Evolutionary conservation across 1,140 invertebrate species (phyloP).

Genomic region (Chionoecetes opilio): DNA sequence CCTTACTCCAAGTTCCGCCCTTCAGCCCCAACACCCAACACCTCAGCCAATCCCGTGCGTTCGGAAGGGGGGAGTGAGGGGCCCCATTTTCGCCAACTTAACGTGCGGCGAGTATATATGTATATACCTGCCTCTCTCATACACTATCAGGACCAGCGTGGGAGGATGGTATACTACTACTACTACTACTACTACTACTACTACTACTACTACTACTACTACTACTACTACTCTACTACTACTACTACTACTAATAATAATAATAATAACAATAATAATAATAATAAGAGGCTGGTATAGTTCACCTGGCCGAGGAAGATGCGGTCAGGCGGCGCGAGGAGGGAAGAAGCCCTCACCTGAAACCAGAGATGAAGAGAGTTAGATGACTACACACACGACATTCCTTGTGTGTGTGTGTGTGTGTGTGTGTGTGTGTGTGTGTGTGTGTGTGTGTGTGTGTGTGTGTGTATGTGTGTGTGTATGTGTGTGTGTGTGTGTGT

Average conservation of each 20-base stretch:
- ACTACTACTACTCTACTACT: background rate
- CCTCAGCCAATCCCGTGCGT: no score
- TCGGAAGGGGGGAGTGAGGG: no score
- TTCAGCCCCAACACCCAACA: no score
- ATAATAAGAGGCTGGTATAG: no score
- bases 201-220: constrained; percentile 11
- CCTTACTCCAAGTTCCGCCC: no score
- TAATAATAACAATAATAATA: no score
- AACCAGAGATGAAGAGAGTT: background rate
- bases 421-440: background rate
- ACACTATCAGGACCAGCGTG: no score
- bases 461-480: constrained; percentile 18
- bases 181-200: constrained; percentile 2
- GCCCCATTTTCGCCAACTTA: no score
- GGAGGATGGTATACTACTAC: background rate
- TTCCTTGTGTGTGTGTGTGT: no score
- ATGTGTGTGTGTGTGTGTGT: background rate
- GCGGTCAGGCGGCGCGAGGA: background rate
- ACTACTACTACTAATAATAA: background rate
- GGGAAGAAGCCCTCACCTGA: background rate
- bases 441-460: constrained; percentile 27
- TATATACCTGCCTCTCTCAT: no score
- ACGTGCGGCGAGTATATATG: no score
- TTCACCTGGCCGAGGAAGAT: background rate
- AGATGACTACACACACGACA: background rate